Conservation (phyloP, 2,113 vertebrate genomes). For the Tor tambroides region DNA sequence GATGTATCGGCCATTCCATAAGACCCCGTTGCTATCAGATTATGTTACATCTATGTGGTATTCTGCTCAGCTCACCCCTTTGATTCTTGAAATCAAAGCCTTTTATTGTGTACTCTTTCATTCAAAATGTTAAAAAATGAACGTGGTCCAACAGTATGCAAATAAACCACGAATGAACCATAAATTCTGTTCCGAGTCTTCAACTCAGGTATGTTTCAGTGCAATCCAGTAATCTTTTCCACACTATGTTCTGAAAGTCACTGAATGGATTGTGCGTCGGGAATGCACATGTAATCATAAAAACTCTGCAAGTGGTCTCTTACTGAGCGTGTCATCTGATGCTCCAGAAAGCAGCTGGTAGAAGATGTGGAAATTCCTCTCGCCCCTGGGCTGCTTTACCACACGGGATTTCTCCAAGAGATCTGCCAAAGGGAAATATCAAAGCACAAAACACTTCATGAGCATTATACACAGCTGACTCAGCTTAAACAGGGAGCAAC, state of each 20-base stretch:
- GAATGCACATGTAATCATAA: background rate
- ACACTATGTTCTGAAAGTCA: background rate
- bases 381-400: slow-evolving; percentile 95
- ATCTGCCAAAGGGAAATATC: slow-evolving; percentile 75
- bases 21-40: slow-evolving; percentile 58
- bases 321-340: slow-evolving; percentile 91
- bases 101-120: slow-evolving; percentile 39
- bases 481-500: background rate
- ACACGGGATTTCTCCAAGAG: slow-evolving; percentile 96
- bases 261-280: background rate
- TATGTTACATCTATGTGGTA: slow-evolving; percentile 66
- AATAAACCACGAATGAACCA: slow-evolving; percentile 49
- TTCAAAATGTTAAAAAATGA: slow-evolving; percentile 68
- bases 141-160: slow-evolving; percentile 49
- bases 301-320: slow-evolving; percentile 63
- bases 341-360: slow-evolving; percentile 96
- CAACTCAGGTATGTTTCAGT: background rate
- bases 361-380: slow-evolving; percentile 98
- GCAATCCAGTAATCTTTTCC: background rate
- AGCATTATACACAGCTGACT: background rate
- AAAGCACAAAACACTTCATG: slow-evolving; percentile 1
- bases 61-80: slow-evolving; percentile 58
- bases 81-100: slow-evolving; percentile 66
- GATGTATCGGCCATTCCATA: slow-evolving; percentile 55
- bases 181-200: background rate